Base-by-base conservation (phyloP, 2,888 invertebrate genomes). In the Mesoligia furuncula region DNA sequence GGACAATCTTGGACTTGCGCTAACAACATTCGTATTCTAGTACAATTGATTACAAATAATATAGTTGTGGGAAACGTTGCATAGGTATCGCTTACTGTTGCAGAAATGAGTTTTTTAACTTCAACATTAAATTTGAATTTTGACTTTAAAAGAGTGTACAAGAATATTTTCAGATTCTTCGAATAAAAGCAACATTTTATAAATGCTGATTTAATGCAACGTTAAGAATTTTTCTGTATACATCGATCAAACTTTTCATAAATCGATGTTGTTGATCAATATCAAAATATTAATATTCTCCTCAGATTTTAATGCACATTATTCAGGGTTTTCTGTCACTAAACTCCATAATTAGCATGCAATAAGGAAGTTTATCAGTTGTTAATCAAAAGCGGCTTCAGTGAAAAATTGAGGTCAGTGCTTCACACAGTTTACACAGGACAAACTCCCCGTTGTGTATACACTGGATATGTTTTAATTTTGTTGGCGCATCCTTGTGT, bases 321-420 rank as follows among this genome's bases (percentile, higher is more conserved):
- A 85, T 73, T 83, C 48, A 61, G 57, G 83, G 73, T 79, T 77
- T 79, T 80, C 72, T 77, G 80, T 77, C 80, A 76, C 74, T 77
- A 75, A 81, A 84, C 83, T 79, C 65, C 80, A 83, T 86, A 81
- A 88, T 88, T 86, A 85, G 77, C 73, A 65, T 81, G 73, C 86
- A 81, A 84, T 81, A 80, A 88, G 82, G 88, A 88, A 85, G 87
- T 87, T 80, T 81, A 89, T 88, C 75, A 79, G 74, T 82, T 85
- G 82, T 88, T 88, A 85, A 88, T 88, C 87, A 89, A 88, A 89
- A 82, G 78, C 77, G 72, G 80, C 72, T 85, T 79, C 81, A 68
- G 79, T 83, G 81, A 87, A 88, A 88, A 88, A 93, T 89, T 79
- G 81, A 90, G 93, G 93, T 91, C 93, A 91, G 77, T 90, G 86